A percentile compares a stretch with the other conserved stretches of the same genome.
Evolutionary conservation across 1,140 invertebrate species (phyloP).

Genomic region (Drosophila leontia): DNA sequence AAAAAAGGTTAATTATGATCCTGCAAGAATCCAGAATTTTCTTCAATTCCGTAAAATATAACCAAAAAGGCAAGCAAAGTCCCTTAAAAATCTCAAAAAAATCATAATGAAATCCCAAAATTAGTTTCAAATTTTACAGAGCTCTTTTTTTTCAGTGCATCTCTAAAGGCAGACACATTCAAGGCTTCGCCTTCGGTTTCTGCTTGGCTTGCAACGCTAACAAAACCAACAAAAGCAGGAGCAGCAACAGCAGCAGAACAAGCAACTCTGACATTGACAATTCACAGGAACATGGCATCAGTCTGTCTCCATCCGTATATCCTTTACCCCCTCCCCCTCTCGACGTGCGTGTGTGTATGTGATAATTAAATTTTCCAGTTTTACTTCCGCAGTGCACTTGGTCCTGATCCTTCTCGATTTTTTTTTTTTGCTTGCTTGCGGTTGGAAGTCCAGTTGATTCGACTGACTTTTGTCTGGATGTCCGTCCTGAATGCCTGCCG

Average conservation of each 20-base stretch:
- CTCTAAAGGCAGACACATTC: conserved; percentile 35
- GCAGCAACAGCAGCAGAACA: conserved; percentile 24
- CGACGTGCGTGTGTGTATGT: conserved; percentile 43
- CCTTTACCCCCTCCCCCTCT: neutral
- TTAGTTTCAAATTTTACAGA: fast-evolving
- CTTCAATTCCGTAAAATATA: neutral
- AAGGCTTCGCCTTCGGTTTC: conserved; percentile 35
- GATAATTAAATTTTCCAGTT: conserved; percentile 78
- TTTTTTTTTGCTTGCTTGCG: conserved; percentile 33
- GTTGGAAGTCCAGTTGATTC: conserved; percentile 44
- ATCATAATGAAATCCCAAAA: neutral
- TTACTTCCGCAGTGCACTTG: conserved; percentile 61
- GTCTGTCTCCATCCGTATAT: conserved; percentile 36
- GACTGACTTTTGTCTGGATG: conserved; percentile 42
- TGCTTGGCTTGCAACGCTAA: conserved; percentile 54
- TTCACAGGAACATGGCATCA: conserved; percentile 67
- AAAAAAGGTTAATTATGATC: neutral
- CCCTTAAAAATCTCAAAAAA: neutral
- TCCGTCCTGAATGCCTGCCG: conserved; percentile 19
- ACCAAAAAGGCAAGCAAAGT: too few relatives aligned
- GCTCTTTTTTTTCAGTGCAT: conserved; percentile 5
- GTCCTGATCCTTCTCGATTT: conserved; percentile 13
- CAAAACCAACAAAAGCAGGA: conserved; percentile 53
- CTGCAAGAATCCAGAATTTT: neutral
- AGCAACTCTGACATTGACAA: conserved; percentile 71